phyloP scores from a whole-genome alignment of 2,113 vertebrate genomes.

The Sakesphorus luctuosus region DNA sequence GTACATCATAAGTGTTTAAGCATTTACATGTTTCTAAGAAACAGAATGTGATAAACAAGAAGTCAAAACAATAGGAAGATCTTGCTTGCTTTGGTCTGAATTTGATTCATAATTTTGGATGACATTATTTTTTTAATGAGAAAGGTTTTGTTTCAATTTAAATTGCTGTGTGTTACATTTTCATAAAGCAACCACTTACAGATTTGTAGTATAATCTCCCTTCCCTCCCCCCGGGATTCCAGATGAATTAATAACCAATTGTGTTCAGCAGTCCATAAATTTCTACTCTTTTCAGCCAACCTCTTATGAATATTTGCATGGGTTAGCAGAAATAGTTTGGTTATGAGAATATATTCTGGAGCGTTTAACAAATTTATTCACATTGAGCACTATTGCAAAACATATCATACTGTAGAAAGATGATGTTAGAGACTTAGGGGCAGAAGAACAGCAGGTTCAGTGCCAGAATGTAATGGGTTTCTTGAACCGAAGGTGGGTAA shows the following conservation, averaged over 20 bases:
- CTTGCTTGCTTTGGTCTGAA: neutral
- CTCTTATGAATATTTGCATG: conserved; percentile 47
- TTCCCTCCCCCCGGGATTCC: neutral
- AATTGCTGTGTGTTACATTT: neutral
- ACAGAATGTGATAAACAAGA: conserved; percentile 2
- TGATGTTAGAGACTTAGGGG: conserved; percentile 12
- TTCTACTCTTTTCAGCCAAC: conserved; percentile 40
- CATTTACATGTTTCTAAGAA: conserved; percentile 10
- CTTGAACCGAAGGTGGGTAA: conserved; percentile 24
- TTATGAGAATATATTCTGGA: conserved; percentile 61
- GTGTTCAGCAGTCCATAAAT: conserved; percentile 58
- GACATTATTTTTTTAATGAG: neutral
- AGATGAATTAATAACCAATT: conserved; percentile 46
- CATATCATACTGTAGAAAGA: neutral
- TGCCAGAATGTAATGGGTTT: conserved; percentile 59
- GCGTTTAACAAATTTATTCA: conserved; percentile 16
- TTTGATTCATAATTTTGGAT: neutral
- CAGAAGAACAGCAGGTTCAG: conserved; percentile 15
- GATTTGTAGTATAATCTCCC: neutral
- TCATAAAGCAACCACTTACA: neutral
- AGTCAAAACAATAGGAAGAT: neutral
- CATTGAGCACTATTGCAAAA: conserved; percentile 25
- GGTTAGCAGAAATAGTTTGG: conserved; percentile 63
- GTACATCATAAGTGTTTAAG: neutral
- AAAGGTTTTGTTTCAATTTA: neutral